These are phyloP conservation scores for Phaonia tiefii DNA, from an alignment of 2,888 invertebrate species.

Conservation along the genomic window DNA sequence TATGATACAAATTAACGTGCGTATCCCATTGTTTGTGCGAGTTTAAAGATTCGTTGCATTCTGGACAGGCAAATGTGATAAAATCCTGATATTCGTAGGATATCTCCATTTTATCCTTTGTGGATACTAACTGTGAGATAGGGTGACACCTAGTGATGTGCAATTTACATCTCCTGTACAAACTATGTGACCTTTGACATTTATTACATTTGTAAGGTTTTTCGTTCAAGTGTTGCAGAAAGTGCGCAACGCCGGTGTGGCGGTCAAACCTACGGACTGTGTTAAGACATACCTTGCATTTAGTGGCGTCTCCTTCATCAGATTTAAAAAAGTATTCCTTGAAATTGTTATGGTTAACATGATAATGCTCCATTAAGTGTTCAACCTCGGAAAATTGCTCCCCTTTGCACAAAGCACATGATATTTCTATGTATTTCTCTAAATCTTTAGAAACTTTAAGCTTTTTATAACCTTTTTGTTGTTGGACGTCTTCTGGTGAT, in stretches of 20 bases:
- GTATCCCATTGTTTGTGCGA: slow-evolving; percentile 56
- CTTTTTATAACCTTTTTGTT: background rate
- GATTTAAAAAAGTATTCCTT: background rate
- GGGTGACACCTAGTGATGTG: background rate
- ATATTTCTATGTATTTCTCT: slow-evolving; percentile 10
- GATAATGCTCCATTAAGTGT: slow-evolving; percentile 13
- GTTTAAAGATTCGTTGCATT: slow-evolving; percentile 59
- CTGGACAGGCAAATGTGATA: slow-evolving; percentile 64
- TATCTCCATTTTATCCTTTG: slow-evolving; percentile 7
- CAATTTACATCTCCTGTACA: background rate
- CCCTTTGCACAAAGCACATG: slow-evolving; percentile 52
- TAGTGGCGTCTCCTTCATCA: background rate
- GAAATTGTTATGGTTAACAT: background rate
- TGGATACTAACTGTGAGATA: background rate
- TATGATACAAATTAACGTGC: slow-evolving; percentile 55
- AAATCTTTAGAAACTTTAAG: background rate
- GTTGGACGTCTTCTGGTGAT: background rate
- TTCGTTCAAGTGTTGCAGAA: background rate
- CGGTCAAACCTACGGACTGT: slow-evolving; percentile 8
- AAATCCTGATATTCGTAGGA: slow-evolving; percentile 53
- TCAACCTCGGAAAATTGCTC: background rate
- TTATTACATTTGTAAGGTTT: background rate
- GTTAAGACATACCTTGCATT: too few relatives aligned
- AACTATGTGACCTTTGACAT: background rate
- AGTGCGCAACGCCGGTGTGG: background rate